Evolutionary conservation across 2,797 vertebrate genomes (phyloP), one percentile per base, ranked within the genome.

Genomic region (Manis javanica): DNA sequence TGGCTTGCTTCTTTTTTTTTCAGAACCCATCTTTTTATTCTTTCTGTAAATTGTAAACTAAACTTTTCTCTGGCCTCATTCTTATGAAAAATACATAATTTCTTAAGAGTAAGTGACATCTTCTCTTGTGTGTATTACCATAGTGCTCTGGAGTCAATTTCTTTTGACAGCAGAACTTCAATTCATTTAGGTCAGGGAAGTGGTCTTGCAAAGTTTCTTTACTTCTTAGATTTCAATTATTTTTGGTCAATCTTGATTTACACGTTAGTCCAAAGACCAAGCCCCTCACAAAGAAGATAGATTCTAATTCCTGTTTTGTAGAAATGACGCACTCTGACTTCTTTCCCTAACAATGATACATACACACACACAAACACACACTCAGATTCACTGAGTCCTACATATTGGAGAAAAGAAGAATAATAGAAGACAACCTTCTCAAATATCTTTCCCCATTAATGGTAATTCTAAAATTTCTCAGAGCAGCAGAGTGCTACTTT

Each of bases 231-330:
- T 94, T 97, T 94, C 87, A 79, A 69, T 95, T 87, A 71, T 83
- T 96, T 93, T 96, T 79, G 49, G 93, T 91, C 74, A 91, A 59
- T 84, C 68, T 89, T 97, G 87, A 89, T 93, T 95, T 87, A 89
- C 10, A 82, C 87, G 83, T 53, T 69, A 85, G 42, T 79, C 29
- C 42, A 95, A 95, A 95, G 78, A 78, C 91, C 55, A 94, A 69
- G 57, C 51, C 57, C 8, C 93, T 86, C 42, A 29, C 37, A 91
- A 57, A 87, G 39, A 78, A 64, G 37, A 82, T 3, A 83, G 69
- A 91, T 89, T 93, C 85, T 86, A 68, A 94, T 75, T 90, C 26
- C 59, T 81, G 10, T 61, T 15, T 61, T 95, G 51, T 53, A 93
- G 74, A 83, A 91, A 93, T 79, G 64, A 85, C 49, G 39, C 34